phyloP scores from a whole-genome alignment of 1,140 invertebrate species.

The Drosophila varians region DNA sequence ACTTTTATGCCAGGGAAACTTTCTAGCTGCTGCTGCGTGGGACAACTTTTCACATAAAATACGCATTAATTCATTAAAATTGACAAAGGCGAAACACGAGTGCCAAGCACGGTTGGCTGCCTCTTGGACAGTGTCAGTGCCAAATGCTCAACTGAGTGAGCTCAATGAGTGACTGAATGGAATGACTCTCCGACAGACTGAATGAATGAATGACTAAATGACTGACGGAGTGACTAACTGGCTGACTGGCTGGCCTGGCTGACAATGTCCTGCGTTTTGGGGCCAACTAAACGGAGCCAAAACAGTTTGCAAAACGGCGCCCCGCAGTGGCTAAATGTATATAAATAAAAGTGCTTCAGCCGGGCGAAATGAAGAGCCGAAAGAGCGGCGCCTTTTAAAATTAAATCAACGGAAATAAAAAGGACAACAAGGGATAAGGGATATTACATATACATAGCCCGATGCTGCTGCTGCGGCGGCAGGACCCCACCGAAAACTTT shows the following conservation, averaged over 20 bases:
- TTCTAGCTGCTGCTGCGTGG: constrained; percentile 14
- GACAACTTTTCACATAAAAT: constrained; percentile 79
- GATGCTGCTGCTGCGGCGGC: constrained; percentile 15
- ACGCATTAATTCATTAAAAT: constrained; percentile 81
- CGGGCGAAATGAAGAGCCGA: constrained; percentile 47
- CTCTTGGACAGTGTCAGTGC: constrained; percentile 53
- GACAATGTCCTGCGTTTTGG: constrained; percentile 59
- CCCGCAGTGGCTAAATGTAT: constrained; percentile 59
- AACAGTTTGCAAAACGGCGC: constrained; percentile 65
- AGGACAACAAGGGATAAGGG: constrained; percentile 35
- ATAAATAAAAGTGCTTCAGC: constrained; percentile 74
- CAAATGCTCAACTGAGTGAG: constrained; percentile 42
- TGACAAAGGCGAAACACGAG: constrained; percentile 74
- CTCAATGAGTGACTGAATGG: constrained; percentile 24
- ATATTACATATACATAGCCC: constrained; percentile 1
- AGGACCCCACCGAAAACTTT: constrained; percentile 50
- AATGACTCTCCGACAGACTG: constrained; percentile 7
- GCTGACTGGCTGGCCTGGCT: constrained; percentile 34
- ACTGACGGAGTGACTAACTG: constrained; percentile 20
- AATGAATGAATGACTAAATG: constrained; percentile 14
- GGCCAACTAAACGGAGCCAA: constrained; percentile 73
- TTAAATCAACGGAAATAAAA: constrained; percentile 77
- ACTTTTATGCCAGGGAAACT: constrained; percentile 48
- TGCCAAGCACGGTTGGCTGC: constrained; percentile 60
- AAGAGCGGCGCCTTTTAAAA: constrained; percentile 75